phyloP scores from a whole-genome alignment of 1,140 invertebrate genomes.

The Magallana gigas region DNA sequence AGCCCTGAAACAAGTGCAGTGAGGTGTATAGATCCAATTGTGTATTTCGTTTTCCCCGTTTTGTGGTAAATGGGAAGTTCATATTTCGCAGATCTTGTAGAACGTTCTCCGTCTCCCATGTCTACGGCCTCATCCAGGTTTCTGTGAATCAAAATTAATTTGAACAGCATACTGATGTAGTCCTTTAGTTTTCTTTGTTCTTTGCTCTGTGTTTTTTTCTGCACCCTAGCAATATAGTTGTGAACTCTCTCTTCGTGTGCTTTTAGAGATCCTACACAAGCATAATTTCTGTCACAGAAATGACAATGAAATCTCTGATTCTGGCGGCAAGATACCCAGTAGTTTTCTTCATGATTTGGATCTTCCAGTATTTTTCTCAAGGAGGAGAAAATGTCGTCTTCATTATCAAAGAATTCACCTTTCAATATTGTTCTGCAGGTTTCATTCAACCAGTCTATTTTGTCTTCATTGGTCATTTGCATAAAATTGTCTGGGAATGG shows the following conservation, averaged over 20 bases:
- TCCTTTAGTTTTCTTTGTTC: constrained; percentile 42
- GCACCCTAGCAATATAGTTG: constrained; percentile 36
- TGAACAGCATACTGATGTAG: constrained; percentile 50
- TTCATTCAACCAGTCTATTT: constrained; percentile 52
- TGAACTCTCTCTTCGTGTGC: too few relatives aligned
- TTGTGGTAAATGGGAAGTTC: constrained; percentile 56
- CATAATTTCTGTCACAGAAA: too few relatives aligned
- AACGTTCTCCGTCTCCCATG: constrained; percentile 57
- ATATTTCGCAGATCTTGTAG: constrained; percentile 57
- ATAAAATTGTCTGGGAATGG: constrained; percentile 49
- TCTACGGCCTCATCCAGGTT: constrained; percentile 54
- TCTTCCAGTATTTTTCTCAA: too few relatives aligned
- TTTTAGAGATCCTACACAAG: too few relatives aligned
- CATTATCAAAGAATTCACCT: too few relatives aligned
- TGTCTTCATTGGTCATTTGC: constrained; percentile 15
- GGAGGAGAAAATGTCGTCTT: too few relatives aligned
- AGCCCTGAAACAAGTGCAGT: constrained; percentile 39
- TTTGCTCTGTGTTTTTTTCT: not conserved
- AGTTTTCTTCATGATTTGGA: too few relatives aligned
- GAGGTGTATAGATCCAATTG: constrained; percentile 52
- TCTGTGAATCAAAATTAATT: constrained; percentile 50
- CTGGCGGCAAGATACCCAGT: too few relatives aligned
- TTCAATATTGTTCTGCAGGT: constrained; percentile 23
- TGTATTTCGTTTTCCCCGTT: constrained; percentile 59
- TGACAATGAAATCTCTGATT: too few relatives aligned